These are phyloP conservation scores for Chrysolina americana DNA, from an alignment of 2,888 invertebrate genomes.

Conservation along the genomic window DNA sequence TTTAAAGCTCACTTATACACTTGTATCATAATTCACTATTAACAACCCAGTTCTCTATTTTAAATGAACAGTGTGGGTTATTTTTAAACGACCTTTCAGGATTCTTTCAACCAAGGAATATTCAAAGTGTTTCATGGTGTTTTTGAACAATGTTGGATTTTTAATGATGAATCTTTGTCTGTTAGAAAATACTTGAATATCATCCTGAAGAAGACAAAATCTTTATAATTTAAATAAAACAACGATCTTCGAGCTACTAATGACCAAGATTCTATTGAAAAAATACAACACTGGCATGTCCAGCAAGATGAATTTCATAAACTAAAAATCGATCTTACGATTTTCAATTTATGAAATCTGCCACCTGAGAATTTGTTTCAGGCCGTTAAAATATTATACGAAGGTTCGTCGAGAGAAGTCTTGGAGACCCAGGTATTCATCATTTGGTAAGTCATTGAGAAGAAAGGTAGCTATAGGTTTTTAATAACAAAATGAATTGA, in stretches of 20 bases:
- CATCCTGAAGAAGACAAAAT: too few relatives aligned
- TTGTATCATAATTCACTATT: too few relatives aligned
- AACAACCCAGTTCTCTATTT: too few relatives aligned
- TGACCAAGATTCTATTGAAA: constrained; percentile 1
- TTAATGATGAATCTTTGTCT: background rate
- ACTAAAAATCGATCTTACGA: constrained; percentile 46
- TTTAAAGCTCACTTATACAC: too few relatives aligned
- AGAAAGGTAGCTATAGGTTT: constrained; percentile 23
- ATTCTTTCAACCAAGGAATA: background rate
- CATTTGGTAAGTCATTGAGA: constrained; percentile 52
- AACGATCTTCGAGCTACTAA: too few relatives aligned
- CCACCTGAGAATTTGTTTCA: constrained; percentile 79
- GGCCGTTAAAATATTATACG: constrained; percentile 68
- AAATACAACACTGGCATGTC: constrained; percentile 7
- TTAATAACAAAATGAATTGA: background rate
- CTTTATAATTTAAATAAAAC: too few relatives aligned
- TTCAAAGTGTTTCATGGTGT: background rate
- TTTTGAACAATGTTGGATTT: constrained; percentile 10
- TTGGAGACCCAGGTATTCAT: constrained; percentile 48
- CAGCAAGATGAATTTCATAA: constrained; percentile 45
- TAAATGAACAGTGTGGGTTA: background rate
- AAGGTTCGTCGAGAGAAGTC: constrained; percentile 61
- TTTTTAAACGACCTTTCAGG: background rate
- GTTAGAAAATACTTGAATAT: background rate
- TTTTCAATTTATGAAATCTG: constrained; percentile 58